A percentile compares a stretch with the other conserved stretches of the same genome.
Conservation (phyloP, 2,113 vertebrate species). For the Neotoma lepida region DNA sequence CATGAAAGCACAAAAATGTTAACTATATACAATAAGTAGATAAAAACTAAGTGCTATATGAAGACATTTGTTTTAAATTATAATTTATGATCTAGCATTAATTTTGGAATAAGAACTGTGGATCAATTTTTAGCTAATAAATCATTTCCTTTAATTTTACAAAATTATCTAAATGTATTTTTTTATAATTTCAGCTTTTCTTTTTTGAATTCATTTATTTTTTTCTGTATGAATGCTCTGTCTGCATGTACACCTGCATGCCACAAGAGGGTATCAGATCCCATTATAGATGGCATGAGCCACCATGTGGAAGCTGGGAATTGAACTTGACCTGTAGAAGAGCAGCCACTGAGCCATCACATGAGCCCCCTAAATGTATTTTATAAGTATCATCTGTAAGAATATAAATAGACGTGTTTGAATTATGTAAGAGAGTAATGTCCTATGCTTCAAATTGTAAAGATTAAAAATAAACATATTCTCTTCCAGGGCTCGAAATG, state of each 20-base stretch:
- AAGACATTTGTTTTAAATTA: neutral
- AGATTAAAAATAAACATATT: neutral
- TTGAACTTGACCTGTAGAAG: neutral
- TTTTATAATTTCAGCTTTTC: neutral
- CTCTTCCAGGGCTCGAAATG: conserved; percentile 90
- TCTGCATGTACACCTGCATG: neutral
- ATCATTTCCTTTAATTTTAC: neutral
- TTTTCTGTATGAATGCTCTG: neutral
- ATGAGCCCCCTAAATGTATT: neutral
- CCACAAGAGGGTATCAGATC: neutral
- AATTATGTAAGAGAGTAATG: neutral
- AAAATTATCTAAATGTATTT: conserved; percentile 20
- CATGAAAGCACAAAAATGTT: neutral
- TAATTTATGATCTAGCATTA: neutral
- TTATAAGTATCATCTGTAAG: neutral
- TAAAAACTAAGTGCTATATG: neutral
- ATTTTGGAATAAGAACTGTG: neutral
- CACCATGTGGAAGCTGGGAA: neutral
- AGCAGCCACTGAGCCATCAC: neutral
- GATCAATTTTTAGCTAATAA: neutral
- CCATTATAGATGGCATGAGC: neutral
- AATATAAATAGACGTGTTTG: neutral
- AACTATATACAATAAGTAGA: neutral
- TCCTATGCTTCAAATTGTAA: neutral
- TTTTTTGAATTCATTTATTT: neutral